phyloP scores from a whole-genome alignment of 2,888 invertebrate genomes.

The Stomorhina lunata region DNA sequence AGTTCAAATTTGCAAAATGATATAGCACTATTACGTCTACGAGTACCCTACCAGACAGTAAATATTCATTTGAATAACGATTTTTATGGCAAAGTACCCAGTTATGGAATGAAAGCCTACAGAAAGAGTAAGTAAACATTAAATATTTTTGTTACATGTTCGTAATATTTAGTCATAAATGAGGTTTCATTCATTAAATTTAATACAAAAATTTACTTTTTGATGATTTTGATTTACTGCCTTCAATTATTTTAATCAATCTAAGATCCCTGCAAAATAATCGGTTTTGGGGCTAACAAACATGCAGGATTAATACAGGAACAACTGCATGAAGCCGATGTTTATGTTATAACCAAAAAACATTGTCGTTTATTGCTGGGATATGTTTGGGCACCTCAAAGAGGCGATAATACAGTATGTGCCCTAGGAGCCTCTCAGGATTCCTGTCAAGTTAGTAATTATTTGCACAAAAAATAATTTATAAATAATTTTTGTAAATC shows the following conservation, averaged over 20 bases:
- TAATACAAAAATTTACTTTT: too few relatives aligned
- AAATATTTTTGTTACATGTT: too few relatives aligned
- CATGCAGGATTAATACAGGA: slow-evolving; percentile 75
- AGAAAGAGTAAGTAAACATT: slow-evolving; percentile 69
- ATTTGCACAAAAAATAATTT: neutral
- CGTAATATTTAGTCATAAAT: too few relatives aligned
- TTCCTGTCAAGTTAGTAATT: slow-evolving; percentile 73
- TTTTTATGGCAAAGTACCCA: slow-evolving; percentile 72
- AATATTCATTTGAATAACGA: neutral
- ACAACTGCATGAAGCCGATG: slow-evolving; percentile 73
- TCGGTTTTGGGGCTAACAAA: slow-evolving; percentile 77
- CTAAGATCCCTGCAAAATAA: slow-evolving; percentile 74
- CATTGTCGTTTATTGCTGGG: slow-evolving; percentile 74
- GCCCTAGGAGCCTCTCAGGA: slow-evolving; percentile 76
- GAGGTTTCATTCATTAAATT: too few relatives aligned
- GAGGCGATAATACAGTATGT: slow-evolving; percentile 76
- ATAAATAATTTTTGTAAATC: neutral
- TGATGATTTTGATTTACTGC: too few relatives aligned
- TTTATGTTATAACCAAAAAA: slow-evolving; percentile 72
- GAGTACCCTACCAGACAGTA: slow-evolving; percentile 43
- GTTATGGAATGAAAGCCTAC: slow-evolving; percentile 70
- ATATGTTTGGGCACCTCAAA: slow-evolving; percentile 77
- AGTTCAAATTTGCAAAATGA: slow-evolving; percentile 76
- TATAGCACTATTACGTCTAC: slow-evolving; percentile 74
- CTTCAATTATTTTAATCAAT: neutral